phyloP scores from a whole-genome alignment of 2,113 vertebrate genomes.

The Istiophorus platypterus region DNA sequence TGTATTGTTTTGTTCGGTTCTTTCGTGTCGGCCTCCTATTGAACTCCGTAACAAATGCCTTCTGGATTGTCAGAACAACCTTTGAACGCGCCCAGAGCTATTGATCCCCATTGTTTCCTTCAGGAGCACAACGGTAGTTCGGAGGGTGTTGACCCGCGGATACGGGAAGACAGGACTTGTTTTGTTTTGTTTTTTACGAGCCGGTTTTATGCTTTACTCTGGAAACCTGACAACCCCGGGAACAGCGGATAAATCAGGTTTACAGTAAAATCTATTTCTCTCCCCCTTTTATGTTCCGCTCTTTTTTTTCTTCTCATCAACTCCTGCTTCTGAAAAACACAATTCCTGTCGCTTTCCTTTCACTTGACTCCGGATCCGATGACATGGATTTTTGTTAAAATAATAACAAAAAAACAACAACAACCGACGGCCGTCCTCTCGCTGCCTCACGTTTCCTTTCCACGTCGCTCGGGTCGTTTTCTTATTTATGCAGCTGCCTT shows the following conservation, averaged over 20 bases:
- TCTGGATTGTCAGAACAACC: conserved; percentile 57
- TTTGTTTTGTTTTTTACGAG: conserved; percentile 71
- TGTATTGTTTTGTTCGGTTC: no score
- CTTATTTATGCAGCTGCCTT: conserved; percentile 67
- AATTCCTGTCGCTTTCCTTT: conserved; percentile 31
- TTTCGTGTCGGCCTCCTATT: conserved; percentile 31
- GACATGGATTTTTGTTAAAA: no score
- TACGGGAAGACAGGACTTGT: conserved; percentile 51
- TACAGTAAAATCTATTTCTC: conserved; percentile 74
- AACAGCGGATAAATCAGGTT: conserved; percentile 70
- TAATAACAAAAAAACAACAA: no score
- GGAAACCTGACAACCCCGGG: conserved; percentile 67
- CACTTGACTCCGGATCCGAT: no score
- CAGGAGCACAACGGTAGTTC: conserved; percentile 37
- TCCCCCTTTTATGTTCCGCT: conserved; percentile 37
- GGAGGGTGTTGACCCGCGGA: conserved; percentile 62
- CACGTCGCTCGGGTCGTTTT: conserved; percentile 40
- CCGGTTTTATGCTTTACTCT: conserved; percentile 62
- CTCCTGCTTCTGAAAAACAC: conserved; percentile 10
- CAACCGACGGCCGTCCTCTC: no score
- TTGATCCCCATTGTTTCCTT: conserved; percentile 73
- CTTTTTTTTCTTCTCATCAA: conserved; percentile 11
- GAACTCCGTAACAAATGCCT: conserved; percentile 41
- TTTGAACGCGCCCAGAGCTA: conserved; percentile 62
- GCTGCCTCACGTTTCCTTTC: conserved; percentile 48